These are phyloP conservation scores for Antennarius striatus DNA, from an alignment of 2,113 vertebrate species.

Conservation along the genomic window DNA sequence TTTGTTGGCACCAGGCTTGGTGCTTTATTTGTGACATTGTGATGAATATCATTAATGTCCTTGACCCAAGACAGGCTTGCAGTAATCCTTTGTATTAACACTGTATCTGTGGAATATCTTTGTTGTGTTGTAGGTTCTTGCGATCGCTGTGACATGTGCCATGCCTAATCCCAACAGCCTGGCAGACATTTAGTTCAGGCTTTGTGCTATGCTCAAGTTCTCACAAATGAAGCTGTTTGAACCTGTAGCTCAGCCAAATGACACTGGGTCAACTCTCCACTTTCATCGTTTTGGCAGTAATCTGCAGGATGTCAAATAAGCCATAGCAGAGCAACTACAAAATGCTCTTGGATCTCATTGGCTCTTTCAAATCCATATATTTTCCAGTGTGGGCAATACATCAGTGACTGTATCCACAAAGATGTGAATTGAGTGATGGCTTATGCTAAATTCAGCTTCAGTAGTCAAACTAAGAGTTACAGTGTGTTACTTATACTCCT, in stretches of 20 bases:
- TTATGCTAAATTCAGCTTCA: constrained; percentile 31
- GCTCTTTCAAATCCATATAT: constrained; percentile 2
- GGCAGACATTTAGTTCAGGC: constrained; percentile 41
- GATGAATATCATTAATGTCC: constrained; percentile 1
- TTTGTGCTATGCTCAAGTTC: constrained; percentile 53
- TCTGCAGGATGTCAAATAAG: background rate
- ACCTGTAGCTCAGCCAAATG: constrained; percentile 21
- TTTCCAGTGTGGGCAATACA: constrained; percentile 3
- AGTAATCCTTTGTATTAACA: constrained; percentile 9
- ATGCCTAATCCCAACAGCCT: constrained; percentile 48
- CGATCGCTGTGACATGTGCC: constrained; percentile 8
- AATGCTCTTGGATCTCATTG: background rate
- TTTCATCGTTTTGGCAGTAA: constrained; percentile 21
- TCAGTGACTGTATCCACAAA: constrained; percentile 2
- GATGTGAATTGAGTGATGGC: constrained; percentile 6
- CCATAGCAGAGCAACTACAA: background rate
- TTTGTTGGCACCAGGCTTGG: constrained; percentile 17
- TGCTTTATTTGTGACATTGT: constrained; percentile 22
- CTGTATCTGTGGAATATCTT: constrained; percentile 9
- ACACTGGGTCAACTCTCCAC: constrained; percentile 14
- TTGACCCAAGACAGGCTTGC: background rate
- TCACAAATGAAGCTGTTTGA: constrained; percentile 18
- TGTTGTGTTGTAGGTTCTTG: constrained; percentile 17
- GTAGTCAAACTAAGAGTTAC: constrained; percentile 29
- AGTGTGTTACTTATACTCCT: too few relatives aligned